Conservation (phyloP, 2,888 invertebrate species). For the Apodemia zela region DNA sequence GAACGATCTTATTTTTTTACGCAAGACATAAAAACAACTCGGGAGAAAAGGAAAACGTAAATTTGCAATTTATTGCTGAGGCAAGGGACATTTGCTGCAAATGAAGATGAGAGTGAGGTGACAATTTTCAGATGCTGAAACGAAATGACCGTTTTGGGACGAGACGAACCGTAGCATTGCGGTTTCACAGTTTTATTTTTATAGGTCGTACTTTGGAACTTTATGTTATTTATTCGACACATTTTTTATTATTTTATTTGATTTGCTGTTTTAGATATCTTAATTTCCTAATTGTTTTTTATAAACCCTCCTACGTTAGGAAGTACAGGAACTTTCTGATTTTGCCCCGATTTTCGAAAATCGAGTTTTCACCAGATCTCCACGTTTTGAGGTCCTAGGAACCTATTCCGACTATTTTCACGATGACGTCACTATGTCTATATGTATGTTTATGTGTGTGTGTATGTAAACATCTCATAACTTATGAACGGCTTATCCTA, state of each 20-base stretch:
- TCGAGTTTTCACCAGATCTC: too few relatives aligned
- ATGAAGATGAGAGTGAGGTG: constrained; percentile 73
- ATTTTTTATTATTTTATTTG: constrained; percentile 1
- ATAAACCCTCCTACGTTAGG: too few relatives aligned
- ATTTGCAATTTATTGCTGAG: constrained; percentile 72
- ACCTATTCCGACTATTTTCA: too few relatives aligned
- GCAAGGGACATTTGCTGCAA: constrained; percentile 72
- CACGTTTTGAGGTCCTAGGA: too few relatives aligned
- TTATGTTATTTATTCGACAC: constrained; percentile 16
- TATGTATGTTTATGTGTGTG: too few relatives aligned
- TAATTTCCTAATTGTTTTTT: not conserved
- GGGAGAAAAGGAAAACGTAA: constrained; percentile 62
- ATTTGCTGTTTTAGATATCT: not conserved
- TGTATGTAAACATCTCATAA: too few relatives aligned
- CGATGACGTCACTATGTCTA: too few relatives aligned
- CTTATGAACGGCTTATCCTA: too few relatives aligned
- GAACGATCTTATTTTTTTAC: constrained; percentile 15
- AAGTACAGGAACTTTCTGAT: too few relatives aligned
- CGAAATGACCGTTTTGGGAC: constrained; percentile 65
- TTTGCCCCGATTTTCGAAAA: too few relatives aligned
- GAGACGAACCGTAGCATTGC: constrained; percentile 39
- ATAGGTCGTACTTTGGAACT: constrained; percentile 36
- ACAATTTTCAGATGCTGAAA: constrained; percentile 68
- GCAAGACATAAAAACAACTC: constrained; percentile 42
- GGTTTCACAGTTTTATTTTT: constrained; percentile 51